Evolutionary conservation across 2,113 vertebrate genomes (phyloP).

Genomic region (Etheostoma spectabile): DNA sequence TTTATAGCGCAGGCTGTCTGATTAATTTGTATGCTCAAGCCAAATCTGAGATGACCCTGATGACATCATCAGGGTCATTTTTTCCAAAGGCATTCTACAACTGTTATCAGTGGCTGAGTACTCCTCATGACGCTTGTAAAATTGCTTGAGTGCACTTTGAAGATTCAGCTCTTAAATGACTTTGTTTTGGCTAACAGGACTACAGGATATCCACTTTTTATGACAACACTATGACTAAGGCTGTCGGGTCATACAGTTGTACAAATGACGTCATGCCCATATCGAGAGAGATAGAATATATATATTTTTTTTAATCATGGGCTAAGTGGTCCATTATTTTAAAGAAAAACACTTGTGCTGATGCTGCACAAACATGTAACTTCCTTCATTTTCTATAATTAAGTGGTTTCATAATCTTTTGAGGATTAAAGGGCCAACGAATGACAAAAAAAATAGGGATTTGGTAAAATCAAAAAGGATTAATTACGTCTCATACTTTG

Average conservation of each 20-base stretch:
- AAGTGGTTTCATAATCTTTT: conserved; percentile 67
- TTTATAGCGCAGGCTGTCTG: neutral
- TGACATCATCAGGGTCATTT: neutral
- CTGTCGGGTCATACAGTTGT: neutral
- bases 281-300: neutral
- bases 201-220: neutral
- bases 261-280: neutral
- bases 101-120: neutral
- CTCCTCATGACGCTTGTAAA: neutral
- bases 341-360: neutral
- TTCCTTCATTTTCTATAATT: conserved; percentile 61
- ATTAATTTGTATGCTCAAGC: neutral
- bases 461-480: conserved; percentile 77
- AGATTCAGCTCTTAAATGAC: neutral
- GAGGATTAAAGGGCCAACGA: conserved; percentile 73
- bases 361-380: conserved; percentile 38
- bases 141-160: neutral
- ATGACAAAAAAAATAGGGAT: conserved; percentile 75
- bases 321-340: neutral
- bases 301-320: neutral
- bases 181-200: neutral
- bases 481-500: conserved; percentile 77
- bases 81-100: neutral
- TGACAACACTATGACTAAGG: neutral
- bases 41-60: neutral